Evolutionary conservation across 2,888 invertebrate species (phyloP).

Genomic region (Lathronympha strigana): DNA sequence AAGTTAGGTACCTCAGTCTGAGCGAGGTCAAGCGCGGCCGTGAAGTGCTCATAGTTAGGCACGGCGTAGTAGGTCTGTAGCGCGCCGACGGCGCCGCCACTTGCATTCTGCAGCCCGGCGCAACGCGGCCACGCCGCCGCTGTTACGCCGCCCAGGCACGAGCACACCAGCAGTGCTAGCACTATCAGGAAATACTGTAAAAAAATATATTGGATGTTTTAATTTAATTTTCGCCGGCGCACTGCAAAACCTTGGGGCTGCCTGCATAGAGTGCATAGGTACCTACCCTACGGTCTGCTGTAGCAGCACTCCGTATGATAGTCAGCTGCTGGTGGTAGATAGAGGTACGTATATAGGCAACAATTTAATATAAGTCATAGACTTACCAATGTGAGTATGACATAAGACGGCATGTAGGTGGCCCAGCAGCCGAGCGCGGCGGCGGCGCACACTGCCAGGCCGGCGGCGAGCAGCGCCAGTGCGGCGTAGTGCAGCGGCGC

Average conservation of each 20-base stretch:
- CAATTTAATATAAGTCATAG: not conserved
- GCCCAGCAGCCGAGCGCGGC: constrained; percentile 93
- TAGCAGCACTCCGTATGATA: no score
- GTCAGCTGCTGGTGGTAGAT: not conserved
- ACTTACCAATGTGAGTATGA: constrained; percentile 88
- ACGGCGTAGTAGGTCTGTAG: constrained; percentile 91
- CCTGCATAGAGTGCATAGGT: no score
- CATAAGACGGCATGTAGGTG: constrained; percentile 89
- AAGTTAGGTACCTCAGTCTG: constrained; percentile 82
- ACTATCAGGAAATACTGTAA: constrained; percentile 89
- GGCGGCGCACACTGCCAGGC: constrained; percentile 87
- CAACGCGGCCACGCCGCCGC: constrained; percentile 91
- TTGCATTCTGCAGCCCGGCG: constrained; percentile 88
- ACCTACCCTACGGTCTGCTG: no score
- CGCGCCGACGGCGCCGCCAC: constrained; percentile 87
- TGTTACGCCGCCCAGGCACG: constrained; percentile 88
- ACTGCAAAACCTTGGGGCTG: no score
- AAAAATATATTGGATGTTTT: no score
- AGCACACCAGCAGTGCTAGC: constrained; percentile 86
- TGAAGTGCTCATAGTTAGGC: constrained; percentile 89
- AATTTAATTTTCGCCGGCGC: no score
- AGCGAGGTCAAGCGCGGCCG: constrained; percentile 91
- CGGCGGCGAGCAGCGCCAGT: constrained; percentile 87
- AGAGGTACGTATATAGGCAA: not conserved
- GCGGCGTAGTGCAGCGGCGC: constrained; percentile 91